Evolutionary conservation across 92 coral and sea anemone genomes (phyloP).

Genomic region (Parazoanthus darwini): DNA sequence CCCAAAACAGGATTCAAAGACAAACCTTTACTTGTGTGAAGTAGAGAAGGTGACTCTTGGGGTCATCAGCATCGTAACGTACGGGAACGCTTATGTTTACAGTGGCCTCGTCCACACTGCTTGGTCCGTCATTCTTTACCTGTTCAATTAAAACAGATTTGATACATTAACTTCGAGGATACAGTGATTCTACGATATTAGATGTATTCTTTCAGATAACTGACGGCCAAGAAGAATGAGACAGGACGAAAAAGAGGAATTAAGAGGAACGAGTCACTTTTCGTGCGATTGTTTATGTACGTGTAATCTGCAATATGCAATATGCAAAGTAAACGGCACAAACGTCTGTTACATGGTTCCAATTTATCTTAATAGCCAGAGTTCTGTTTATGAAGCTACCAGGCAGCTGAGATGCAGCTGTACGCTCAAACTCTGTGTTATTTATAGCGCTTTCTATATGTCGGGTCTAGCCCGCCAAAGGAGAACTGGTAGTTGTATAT

Average conservation of each 20-base stretch:
- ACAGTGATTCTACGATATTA: not conserved
- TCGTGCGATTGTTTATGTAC: not conserved
- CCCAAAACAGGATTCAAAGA: too few species aligned
- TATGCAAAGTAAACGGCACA: not conserved
- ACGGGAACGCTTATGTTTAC: slow-evolving; percentile 23
- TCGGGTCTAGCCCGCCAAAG: not conserved
- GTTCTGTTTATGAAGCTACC: too few species aligned
- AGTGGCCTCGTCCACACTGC: slow-evolving; percentile 29
- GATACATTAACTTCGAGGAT: not conserved
- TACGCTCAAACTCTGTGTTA: too few species aligned
- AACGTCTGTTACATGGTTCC: not conserved
- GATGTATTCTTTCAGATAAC: not conserved
- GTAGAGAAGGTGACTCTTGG: too few species aligned
- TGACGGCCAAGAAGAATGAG: not conserved
- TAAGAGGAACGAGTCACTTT: not conserved
- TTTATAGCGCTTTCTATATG: not conserved
- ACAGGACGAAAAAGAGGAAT: not conserved
- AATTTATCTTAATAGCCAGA: too few species aligned
- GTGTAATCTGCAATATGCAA: not conserved
- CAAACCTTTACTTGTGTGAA: too few species aligned
- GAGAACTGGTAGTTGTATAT: not conserved
- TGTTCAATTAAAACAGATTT: not conserved
- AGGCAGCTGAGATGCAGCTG: too few species aligned
- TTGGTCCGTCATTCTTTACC: slow-evolving; percentile 35
- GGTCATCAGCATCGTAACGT: slow-evolving; percentile 3